These are phyloP conservation scores for Abscondita cerata DNA, from an alignment of 2,888 invertebrate genomes.

Conservation along the genomic window DNA sequence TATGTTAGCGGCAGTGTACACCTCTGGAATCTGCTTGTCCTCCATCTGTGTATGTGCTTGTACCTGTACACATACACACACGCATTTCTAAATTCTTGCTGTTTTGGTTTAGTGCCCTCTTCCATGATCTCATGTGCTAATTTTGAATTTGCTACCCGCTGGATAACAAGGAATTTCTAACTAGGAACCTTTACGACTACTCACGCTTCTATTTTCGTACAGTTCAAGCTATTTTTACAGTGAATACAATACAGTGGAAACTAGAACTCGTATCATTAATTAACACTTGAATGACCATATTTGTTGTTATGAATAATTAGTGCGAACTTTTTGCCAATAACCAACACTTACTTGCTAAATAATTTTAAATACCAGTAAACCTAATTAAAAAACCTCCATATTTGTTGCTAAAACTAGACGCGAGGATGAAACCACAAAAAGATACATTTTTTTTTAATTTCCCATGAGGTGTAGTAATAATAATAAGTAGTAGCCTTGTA, in stretches of 20 bases:
- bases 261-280: conserved; percentile 21
- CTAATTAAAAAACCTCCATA: too few relatives aligned
- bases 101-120: conserved; percentile 28
- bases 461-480: not conserved
- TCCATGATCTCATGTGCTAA: conserved; percentile 16
- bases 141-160: conserved; percentile 21
- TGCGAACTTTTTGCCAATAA: too few relatives aligned
- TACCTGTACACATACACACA: conserved; percentile 29
- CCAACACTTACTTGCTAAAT: too few relatives aligned
- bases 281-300: conserved; percentile 9
- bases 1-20: conserved; percentile 47
- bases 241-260: conserved; percentile 24
- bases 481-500: conserved; percentile 24
- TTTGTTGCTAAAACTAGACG: too few relatives aligned
- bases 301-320: not conserved
- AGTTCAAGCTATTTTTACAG: conserved; percentile 20
- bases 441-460: not conserved
- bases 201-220: conserved; percentile 22
- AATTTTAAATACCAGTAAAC: too few relatives aligned
- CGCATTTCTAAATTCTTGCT: conserved; percentile 26
- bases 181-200: conserved; percentile 10
- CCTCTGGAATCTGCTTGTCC: conserved; percentile 46
- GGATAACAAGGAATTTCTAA: conserved; percentile 12
- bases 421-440: conserved; percentile 5
- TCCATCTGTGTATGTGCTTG: conserved; percentile 37